These are phyloP conservation scores for crab-eating macaque (Macaca fascicularis) DNA, from an alignment of 2,113 vertebrate species.

Conservation along the genomic window DNA sequence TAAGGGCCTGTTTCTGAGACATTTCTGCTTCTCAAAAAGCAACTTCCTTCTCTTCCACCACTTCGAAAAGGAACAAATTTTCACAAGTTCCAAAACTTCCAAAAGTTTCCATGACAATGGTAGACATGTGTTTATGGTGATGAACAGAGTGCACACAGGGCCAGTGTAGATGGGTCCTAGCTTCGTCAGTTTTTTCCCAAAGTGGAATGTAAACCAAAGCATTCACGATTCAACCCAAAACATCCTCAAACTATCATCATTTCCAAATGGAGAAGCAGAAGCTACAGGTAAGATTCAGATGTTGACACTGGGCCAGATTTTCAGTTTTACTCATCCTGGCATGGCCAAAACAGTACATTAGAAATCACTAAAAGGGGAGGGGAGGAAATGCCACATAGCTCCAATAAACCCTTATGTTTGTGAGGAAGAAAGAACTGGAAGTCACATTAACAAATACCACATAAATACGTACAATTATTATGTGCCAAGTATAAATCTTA, in stretches of 20 bases:
- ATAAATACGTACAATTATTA: neutral
- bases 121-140: no score
- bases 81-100: neutral
- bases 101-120: neutral
- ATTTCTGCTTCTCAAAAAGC: neutral
- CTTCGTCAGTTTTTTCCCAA: neutral
- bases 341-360: neutral
- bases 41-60: neutral
- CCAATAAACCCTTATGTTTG: neutral
- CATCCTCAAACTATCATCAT: neutral
- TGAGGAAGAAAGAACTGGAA: neutral
- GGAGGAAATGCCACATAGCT: neutral
- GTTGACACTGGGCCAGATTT: neutral
- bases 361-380: neutral
- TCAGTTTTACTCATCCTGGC: neutral
- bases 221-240: neutral
- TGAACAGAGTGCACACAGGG: accelerated
- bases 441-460: neutral
- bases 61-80: neutral
- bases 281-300: neutral
- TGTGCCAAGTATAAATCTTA: neutral
- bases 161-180: neutral
- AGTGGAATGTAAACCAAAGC: neutral
- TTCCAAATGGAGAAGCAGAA: neutral
- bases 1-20: neutral